Evolutionary conservation across 1,140 invertebrate genomes (phyloP).

Genomic region (Lamellibrachia luymesi): DNA sequence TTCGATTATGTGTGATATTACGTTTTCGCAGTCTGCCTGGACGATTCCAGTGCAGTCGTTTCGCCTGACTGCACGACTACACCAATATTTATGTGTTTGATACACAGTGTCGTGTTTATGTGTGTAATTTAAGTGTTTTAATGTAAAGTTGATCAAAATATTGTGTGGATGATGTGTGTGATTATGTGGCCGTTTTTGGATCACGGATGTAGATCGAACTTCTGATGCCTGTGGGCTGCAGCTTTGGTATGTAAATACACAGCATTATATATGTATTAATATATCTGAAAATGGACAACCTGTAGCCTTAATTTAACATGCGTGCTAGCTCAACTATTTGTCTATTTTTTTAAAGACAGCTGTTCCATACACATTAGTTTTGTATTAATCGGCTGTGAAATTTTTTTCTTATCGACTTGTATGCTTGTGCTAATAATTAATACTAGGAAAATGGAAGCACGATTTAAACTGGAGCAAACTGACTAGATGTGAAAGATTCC

Average conservation of each 20-base stretch:
- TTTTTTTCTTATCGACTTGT: not conserved
- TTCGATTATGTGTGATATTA: not conserved
- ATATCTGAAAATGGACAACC: not conserved
- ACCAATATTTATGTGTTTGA: not conserved
- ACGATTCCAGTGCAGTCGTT: not conserved
- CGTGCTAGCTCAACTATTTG: not conserved
- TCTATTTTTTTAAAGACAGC: not conserved
- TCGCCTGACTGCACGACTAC: not conserved
- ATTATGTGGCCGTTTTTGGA: not conserved
- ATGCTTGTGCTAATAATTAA: not conserved
- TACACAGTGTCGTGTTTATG: not conserved
- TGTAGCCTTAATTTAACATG: not conserved
- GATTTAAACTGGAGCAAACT: not conserved
- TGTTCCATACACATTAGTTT: not conserved
- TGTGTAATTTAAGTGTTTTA: not conserved
- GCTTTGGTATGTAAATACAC: not conserved
- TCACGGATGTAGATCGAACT: not conserved
- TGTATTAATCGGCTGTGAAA: not conserved
- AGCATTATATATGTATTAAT: not conserved
- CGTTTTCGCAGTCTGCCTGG: not conserved
- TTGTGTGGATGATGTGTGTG: not conserved
- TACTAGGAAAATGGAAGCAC: not conserved
- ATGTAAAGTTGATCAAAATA: conserved; percentile 1
- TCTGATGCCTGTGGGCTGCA: not conserved
- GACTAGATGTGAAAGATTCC: not conserved